A percentile compares a stretch with the other conserved stretches of the same genome.
These are phyloP conservation scores for Cygnus olor DNA, from an alignment of 2,797 vertebrate genomes.

Conservation along the genomic window DNA sequence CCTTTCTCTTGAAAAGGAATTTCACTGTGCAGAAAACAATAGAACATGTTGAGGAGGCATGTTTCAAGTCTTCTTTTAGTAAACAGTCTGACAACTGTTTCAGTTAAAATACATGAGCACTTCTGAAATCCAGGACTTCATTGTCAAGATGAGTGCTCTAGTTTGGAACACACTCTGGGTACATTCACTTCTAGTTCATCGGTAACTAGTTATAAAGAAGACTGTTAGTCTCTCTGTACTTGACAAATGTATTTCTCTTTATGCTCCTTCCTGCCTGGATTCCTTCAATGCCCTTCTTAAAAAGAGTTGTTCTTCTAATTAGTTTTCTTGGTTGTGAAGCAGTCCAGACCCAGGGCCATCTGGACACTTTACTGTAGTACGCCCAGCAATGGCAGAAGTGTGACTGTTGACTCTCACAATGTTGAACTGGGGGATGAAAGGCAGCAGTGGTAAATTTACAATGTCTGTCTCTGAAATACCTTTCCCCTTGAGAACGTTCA, in stretches of 20 bases:
- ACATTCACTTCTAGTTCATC: neutral
- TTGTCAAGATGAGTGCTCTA: neutral
- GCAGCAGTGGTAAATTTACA: neutral
- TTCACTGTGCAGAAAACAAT: neutral
- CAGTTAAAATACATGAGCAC: neutral
- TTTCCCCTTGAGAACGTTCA: neutral
- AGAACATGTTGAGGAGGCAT: rapidly evolving
- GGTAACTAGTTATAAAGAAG: neutral
- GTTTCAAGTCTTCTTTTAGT: neutral
- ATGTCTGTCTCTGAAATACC: neutral
- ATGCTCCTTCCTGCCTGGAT: neutral
- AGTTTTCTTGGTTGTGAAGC: neutral
- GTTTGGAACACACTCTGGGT: neutral
- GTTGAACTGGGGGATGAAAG: neutral
- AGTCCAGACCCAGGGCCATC: neutral
- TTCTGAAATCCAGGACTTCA: neutral
- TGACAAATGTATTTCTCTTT: neutral
- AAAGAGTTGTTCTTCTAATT: neutral
- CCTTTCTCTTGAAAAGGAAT: neutral
- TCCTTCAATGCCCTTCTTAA: neutral
- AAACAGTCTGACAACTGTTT: neutral
- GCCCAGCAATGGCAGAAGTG: neutral
- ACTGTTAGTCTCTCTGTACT: neutral
- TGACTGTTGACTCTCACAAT: neutral
- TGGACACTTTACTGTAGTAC: neutral